phyloP scores from a whole-genome alignment of 2,888 invertebrate species.

The Latheticus oryzae region DNA sequence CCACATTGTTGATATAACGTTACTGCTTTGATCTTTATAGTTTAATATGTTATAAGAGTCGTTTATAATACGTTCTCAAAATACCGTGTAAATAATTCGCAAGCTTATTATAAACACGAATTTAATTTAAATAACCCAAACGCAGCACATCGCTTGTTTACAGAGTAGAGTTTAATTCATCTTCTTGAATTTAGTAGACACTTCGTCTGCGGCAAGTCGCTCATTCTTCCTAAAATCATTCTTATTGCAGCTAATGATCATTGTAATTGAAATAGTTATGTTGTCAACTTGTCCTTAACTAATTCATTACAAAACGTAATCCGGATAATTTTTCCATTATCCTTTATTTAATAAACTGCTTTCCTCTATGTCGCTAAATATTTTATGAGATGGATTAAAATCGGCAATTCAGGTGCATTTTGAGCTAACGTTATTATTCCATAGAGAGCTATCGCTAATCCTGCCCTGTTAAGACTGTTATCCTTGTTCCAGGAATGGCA shows the following conservation, averaged over 20 bases:
- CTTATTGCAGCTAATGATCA: constrained; percentile 32
- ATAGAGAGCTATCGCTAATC: constrained; percentile 36
- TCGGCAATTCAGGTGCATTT: constrained; percentile 39
- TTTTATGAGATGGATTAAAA: constrained; percentile 30
- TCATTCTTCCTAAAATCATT: constrained; percentile 26
- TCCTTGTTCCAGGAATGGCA: constrained; percentile 26
- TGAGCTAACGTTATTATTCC: constrained; percentile 35
- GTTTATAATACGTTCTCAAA: too few species aligned
- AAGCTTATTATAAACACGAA: too few species aligned
- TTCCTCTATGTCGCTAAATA: constrained; percentile 10
- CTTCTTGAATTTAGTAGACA: constrained; percentile 19
- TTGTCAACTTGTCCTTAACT: background rate
- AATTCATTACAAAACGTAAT: constrained; percentile 3
- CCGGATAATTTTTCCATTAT: constrained; percentile 1
- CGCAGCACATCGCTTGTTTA: too few species aligned
- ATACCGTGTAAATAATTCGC: too few species aligned
- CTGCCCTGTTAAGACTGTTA: constrained; percentile 37
- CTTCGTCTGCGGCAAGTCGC: constrained; percentile 11
- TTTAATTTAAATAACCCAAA: too few species aligned
- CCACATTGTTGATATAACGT: too few species aligned
- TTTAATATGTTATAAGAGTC: too few species aligned
- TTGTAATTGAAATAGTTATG: constrained; percentile 39
- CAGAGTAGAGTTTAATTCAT: constrained; percentile 33
- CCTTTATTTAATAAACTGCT: constrained; percentile 23
- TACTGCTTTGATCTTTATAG: too few species aligned